phyloP scores from a whole-genome alignment of 2,113 vertebrate species.

The Origma solitaria region DNA sequence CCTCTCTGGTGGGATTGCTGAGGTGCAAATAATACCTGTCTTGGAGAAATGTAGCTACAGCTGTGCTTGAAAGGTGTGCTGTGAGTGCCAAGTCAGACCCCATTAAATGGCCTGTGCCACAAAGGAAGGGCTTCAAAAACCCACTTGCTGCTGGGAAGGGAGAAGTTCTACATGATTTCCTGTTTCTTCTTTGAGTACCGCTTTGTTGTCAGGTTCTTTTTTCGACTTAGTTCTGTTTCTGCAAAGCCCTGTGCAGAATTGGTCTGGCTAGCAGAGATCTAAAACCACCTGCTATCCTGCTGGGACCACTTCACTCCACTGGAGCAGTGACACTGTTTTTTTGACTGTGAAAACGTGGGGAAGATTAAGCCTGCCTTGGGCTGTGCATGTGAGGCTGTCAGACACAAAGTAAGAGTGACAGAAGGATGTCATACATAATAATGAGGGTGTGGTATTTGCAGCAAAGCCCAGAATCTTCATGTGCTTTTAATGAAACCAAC shows the following conservation, averaged over 20 bases:
- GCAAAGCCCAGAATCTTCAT: background rate
- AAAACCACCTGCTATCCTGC: background rate
- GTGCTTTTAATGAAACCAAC: background rate
- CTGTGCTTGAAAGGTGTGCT: background rate
- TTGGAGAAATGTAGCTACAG: background rate
- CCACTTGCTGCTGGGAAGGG: background rate
- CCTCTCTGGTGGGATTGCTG: background rate
- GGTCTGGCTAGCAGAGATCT: background rate
- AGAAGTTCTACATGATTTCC: background rate
- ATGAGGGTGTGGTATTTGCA: background rate
- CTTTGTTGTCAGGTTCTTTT: background rate
- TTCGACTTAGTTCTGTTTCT: background rate
- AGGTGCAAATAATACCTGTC: background rate
- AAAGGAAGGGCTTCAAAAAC: background rate
- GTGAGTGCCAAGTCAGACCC: background rate
- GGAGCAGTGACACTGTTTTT: background rate
- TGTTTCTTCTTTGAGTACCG: background rate
- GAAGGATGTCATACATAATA: background rate
- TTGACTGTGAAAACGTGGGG: background rate
- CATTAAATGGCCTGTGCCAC: background rate
- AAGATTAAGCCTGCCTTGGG: background rate
- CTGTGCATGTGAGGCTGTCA: background rate
- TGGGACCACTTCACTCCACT: background rate
- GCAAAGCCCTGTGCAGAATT: background rate
- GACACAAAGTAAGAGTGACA: background rate